Base-by-base conservation (phyloP, 2,797 vertebrate genomes). In the Graptemys geographica region DNA sequence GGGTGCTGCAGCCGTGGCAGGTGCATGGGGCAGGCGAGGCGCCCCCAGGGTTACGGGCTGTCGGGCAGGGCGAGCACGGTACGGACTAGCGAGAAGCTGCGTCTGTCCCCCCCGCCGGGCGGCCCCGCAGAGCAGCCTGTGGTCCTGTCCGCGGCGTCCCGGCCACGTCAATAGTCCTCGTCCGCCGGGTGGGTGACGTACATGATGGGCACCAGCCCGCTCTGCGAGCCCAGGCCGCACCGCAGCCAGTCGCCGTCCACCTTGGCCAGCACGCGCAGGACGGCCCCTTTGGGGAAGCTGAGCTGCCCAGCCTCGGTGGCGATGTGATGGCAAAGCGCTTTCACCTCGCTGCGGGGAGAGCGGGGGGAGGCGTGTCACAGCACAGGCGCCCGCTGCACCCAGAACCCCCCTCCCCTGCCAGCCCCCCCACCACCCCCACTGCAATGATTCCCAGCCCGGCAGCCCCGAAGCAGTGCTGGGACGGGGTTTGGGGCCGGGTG, bases 201-300 rank as follows among this genome's bases (percentile, higher is more conserved):
- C 98, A 99, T 98, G 96, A 99, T 98, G 93, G 99, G 99, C 79
- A 99, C 99, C 93, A 99, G 96, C 85, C 99, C 99, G 47, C 87
- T 98, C 88, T 97, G 95, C 1, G 98, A 97, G 83, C 98, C 99
- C 25, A 98, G 97, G 51, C 98, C 98, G 94, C 99, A 99, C 89
- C 98, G 97, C 95, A 99, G 98, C 99, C 99, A 99, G 97, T 99
- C 99, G 8, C 98, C 97, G 5, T 99, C 98, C 0, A 98, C 98
- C 53, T 98, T 98, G 94, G 98, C 98, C 96, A 99, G 96, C 79
- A 99, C 99, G 27, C 91, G 98, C 84, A 99, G 98, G 84, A 98
- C 49, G 19, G 99, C 99, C 2, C 99, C 99, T 91, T 99, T 99
- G 96, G 97, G 98, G 99, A 99, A 99, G 98, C 99, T 99, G 96